phyloP scores from a whole-genome alignment of 2,113 vertebrate species.

The Corydoras sp. region DNA sequence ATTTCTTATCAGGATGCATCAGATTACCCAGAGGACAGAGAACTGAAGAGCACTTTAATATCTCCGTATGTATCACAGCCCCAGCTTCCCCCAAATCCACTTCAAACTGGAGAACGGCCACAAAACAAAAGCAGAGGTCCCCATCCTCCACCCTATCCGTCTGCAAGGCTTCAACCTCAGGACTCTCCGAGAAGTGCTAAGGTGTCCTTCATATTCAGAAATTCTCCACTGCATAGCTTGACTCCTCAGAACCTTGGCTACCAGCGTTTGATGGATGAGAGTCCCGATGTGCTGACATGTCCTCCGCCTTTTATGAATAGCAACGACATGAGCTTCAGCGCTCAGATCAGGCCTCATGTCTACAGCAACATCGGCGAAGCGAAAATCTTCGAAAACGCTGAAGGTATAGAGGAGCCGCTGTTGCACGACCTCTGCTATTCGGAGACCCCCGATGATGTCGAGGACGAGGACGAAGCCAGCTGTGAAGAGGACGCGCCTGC shows the following conservation, averaged over 20 bases:
- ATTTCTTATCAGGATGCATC: constrained; percentile 51
- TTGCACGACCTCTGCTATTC: constrained; percentile 86
- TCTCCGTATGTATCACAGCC: constrained; percentile 68
- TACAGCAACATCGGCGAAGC: constrained; percentile 81
- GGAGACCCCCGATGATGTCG: constrained; percentile 84
- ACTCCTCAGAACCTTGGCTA: constrained; percentile 76
- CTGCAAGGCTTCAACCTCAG: constrained; percentile 80
- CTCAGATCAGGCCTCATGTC: constrained; percentile 70
- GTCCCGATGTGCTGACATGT: constrained; percentile 68
- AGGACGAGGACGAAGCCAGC: constrained; percentile 92
- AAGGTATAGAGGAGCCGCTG: constrained; percentile 84
- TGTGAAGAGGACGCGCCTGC: constrained; percentile 88
- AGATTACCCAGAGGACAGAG: constrained; percentile 64
- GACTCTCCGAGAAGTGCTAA: constrained; percentile 88
- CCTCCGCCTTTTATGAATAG: too few species aligned
- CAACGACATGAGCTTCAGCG: constrained; percentile 65
- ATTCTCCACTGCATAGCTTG: constrained; percentile 73
- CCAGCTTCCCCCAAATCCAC: constrained; percentile 61
- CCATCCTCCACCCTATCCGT: constrained; percentile 70
- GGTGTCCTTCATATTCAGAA: constrained; percentile 95
- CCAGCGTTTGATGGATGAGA: constrained; percentile 80
- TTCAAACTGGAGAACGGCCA: constrained; percentile 54
- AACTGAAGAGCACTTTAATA: constrained; percentile 36
- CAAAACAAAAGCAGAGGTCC: constrained; percentile 65
- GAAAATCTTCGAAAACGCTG: constrained; percentile 72